A percentile compares a stretch with the other conserved stretches of the same genome.
Conservation (phyloP, 2,888 invertebrate genomes). For the Tholera decimalis region DNA sequence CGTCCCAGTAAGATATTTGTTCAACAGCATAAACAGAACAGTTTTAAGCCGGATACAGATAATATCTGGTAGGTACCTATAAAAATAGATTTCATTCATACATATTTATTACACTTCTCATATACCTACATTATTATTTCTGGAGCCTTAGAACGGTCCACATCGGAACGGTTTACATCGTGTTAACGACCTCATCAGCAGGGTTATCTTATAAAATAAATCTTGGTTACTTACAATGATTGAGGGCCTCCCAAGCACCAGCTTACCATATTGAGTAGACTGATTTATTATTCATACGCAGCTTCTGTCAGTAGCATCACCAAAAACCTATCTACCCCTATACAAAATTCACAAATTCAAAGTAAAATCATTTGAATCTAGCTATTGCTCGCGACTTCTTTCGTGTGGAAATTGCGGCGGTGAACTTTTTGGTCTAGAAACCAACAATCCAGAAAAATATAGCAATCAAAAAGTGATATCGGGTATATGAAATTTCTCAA, state of each 20-base stretch:
- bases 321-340: too few species aligned
- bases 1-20: not conserved
- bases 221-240: not conserved
- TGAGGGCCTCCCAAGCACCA: not conserved
- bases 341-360: too few species aligned
- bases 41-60: slow-evolving; percentile 28
- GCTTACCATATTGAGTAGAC: slow-evolving; percentile 2
- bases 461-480: too few species aligned
- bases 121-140: slow-evolving; percentile 2
- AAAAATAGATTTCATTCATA: slow-evolving; percentile 45
- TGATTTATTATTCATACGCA: not conserved
- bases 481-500: too few species aligned
- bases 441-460: too few species aligned
- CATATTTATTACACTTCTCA: not conserved
- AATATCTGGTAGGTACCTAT: slow-evolving; percentile 24
- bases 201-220: slow-evolving; percentile 11
- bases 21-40: not conserved
- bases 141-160: slow-evolving; percentile 12
- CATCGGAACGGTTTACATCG: too few species aligned
- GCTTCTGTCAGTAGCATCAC: too few species aligned
- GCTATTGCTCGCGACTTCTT: too few species aligned
- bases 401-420: too few species aligned
- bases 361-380: too few species aligned
- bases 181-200: slow-evolving; percentile 22
- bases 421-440: too few species aligned